phyloP scores from a whole-genome alignment of 2,888 invertebrate genomes.

The Rhogogaster chlorosoma region DNA sequence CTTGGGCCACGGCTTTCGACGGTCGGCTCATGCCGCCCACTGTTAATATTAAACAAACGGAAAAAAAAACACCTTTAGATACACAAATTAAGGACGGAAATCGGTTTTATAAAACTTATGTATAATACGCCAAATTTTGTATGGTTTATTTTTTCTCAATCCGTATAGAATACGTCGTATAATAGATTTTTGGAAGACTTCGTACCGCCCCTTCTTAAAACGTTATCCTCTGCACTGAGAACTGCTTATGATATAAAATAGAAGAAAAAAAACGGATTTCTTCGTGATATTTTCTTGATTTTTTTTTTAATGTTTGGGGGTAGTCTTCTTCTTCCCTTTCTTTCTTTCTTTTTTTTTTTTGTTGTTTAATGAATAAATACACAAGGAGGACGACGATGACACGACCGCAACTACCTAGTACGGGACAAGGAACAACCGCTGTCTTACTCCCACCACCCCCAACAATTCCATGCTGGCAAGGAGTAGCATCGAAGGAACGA shows the following conservation, averaged over 20 bases:
- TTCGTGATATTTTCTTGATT: neutral
- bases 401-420: conserved; percentile 2
- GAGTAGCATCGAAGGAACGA: neutral
- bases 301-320: neutral
- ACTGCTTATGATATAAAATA: neutral
- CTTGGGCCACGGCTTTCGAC: conserved; percentile 89
- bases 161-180: neutral
- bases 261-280: neutral
- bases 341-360: neutral
- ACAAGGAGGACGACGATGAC: neutral
- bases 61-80: neutral
- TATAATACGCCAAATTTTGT: neutral
- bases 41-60: conserved; percentile 71
- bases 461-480: conserved; percentile 1
- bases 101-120: neutral
- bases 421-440: conserved; percentile 29
- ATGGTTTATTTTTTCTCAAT: neutral
- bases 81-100: neutral
- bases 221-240: conserved; percentile 17
- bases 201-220: neutral
- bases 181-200: neutral
- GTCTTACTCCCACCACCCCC: conserved; percentile 44
- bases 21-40: conserved; percentile 95
- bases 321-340: no score
- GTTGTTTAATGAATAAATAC: neutral